Evolutionary conservation across 2,113 vertebrate species (phyloP), one percentile per base, ranked within the genome.

Genomic region (Craseonycteris thonglongyai): DNA sequence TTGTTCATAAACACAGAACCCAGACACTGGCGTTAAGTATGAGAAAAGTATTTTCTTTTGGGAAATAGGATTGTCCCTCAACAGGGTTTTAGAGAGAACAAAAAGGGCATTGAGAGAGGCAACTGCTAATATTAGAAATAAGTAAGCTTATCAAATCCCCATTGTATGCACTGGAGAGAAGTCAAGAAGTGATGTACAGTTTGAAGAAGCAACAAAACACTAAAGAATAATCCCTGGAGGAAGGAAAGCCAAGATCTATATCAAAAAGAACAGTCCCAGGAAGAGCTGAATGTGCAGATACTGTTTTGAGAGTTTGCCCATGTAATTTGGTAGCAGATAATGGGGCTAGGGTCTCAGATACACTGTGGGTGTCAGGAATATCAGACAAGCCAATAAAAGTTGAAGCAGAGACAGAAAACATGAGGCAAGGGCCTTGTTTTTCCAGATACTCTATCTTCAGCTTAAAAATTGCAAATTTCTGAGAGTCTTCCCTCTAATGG

Each of bases 261-360:
- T 58, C 42, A 56, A 75, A 78, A 90, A 47, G 1, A 1, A 90
- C 8, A 11, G 83, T 28, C 21, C 18, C 21, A 42, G 26, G 21
- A 88, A 49, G 94, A 8, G 21, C 42, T 76, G 21, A 33, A 26
- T 59, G 42, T 45, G 21, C 33, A 24, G 16, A 38, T 16, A 18
- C 22, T 45, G 2, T 63, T 93, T 87, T 88, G 69, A 91, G n/a
- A 86, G 40, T 35, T 66, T 65, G 90, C 54, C 81, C 76, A 30
- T 54, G 56, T 88, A 94, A 85, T 88, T 59, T 72, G 76, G 85
- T 94, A 94, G 88, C 91, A 95, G 96, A 88, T 88, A 90, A 93
- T 95, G 75, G 90, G 95, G 84, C 88, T 96, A 88, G 83, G 90
- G 38, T 89, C 80, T 93, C 66, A 88, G 49, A 56, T 51, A 87